phyloP scores from a whole-genome alignment of 2,888 invertebrate species.

The Dasysyrphus tricinctus region DNA sequence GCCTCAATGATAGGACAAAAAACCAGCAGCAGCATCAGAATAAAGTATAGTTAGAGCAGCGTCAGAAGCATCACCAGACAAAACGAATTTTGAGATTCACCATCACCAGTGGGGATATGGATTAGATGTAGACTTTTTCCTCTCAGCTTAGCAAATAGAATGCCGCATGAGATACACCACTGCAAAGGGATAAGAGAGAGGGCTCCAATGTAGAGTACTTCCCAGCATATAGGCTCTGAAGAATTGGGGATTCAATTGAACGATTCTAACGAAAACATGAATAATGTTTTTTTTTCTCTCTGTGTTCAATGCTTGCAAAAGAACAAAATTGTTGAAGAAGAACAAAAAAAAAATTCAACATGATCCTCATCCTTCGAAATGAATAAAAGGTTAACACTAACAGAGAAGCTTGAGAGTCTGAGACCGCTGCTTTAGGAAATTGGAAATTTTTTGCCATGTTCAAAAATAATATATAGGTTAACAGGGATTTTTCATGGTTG shows the following conservation, averaged over 20 bases:
- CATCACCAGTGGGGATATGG: slow-evolving; percentile 46
- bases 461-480: slow-evolving; percentile 15
- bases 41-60: background rate
- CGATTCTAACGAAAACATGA: slow-evolving; percentile 68
- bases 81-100: slow-evolving; percentile 24
- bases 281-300: slow-evolving; percentile 53
- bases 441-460: slow-evolving; percentile 38
- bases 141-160: slow-evolving; percentile 28
- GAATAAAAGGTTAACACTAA: slow-evolving; percentile 60
- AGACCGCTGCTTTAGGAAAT: slow-evolving; percentile 47
- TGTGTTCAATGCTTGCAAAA: slow-evolving; percentile 43
- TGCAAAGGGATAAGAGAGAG: no score
- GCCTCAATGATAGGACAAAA: slow-evolving; percentile 57
- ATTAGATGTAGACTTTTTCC: slow-evolving; percentile 57
- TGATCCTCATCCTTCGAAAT: slow-evolving; percentile 28
- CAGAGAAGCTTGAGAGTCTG: slow-evolving; percentile 8
- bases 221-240: slow-evolving; percentile 52
- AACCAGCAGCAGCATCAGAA: background rate
- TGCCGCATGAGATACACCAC: background rate
- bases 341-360: slow-evolving; percentile 19
- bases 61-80: slow-evolving; percentile 29
- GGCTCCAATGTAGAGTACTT: background rate
- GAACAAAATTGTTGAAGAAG: slow-evolving; percentile 5
- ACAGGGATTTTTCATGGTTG: background rate
- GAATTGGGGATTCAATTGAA: slow-evolving; percentile 61